Evolutionary conservation across 2,888 invertebrate species (phyloP).

Genomic region (Xiphydria camelus): DNA sequence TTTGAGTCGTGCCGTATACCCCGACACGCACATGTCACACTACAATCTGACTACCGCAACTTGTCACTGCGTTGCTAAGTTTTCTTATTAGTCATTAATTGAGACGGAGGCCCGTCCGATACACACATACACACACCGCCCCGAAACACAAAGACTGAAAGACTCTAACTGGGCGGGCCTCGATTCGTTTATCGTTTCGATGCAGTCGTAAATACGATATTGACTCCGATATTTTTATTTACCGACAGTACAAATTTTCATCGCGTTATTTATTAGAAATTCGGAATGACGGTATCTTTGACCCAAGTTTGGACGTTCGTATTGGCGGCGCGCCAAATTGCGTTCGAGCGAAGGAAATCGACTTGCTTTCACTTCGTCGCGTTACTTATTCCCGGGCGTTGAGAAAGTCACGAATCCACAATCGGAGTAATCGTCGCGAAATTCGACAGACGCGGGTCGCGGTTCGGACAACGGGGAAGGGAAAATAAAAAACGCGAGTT

Average conservation of each 20-base stretch:
- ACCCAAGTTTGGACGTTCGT: too few relatives aligned
- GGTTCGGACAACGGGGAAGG: not conserved
- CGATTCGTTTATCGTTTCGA: too few relatives aligned
- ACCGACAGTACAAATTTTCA: conserved; percentile 33
- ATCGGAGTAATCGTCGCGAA: not conserved
- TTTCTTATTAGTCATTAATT: too few relatives aligned
- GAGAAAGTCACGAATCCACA: not conserved
- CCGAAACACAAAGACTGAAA: too few relatives aligned
- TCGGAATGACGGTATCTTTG: too few relatives aligned
- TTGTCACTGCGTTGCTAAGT: too few relatives aligned
- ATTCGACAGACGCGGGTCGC: not conserved
- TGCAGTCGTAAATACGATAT: too few relatives aligned
- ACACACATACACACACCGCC: conserved; percentile 21
- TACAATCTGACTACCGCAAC: conserved; percentile 10
- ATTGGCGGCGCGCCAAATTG: too few relatives aligned
- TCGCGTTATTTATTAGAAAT: conserved; percentile 19
- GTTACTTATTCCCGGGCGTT: conserved; percentile 6
- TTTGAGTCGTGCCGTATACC: conserved; percentile 15
- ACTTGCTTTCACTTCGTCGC: too few relatives aligned
- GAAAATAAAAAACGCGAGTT: not conserved
- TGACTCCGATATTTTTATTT: conserved; percentile 28
- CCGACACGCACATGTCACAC: conserved; percentile 27
- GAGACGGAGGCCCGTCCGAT: too few relatives aligned
- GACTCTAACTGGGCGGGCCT: too few relatives aligned
- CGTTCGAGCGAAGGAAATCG: too few relatives aligned